A percentile compares a stretch with the other conserved stretches of the same genome.
These are phyloP conservation scores for Nephotettix cincticeps DNA, from an alignment of 1,140 invertebrate genomes.

Conservation along the genomic window DNA sequence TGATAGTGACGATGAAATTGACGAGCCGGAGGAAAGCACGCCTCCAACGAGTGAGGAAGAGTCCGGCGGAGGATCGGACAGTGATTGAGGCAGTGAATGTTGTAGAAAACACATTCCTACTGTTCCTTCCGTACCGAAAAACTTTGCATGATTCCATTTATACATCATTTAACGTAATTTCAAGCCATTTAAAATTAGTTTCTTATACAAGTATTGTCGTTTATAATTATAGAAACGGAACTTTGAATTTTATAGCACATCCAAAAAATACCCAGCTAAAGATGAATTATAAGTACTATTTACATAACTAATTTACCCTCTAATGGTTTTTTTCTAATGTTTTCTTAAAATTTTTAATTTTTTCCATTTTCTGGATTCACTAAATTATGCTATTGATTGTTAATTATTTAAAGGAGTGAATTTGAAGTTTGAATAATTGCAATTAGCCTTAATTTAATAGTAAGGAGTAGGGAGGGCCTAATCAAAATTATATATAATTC, in stretches of 20 bases:
- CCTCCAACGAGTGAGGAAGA: conserved; percentile 41
- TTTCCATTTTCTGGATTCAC: too few relatives aligned
- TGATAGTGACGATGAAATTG: conserved; percentile 48
- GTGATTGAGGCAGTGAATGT: conserved; percentile 25
- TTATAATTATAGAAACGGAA: too few relatives aligned
- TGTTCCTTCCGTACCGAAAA: background rate
- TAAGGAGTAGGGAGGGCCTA: background rate
- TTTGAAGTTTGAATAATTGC: background rate
- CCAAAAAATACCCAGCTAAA: too few relatives aligned
- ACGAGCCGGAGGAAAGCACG: conserved; percentile 44
- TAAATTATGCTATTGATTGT: background rate
- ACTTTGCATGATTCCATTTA: background rate
- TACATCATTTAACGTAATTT: background rate
- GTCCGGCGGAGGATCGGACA: conserved; percentile 49
- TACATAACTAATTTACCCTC: too few relatives aligned
- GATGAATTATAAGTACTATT: too few relatives aligned
- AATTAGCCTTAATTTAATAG: background rate
- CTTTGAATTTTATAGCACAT: too few relatives aligned
- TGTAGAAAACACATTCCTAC: background rate
- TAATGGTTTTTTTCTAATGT: too few relatives aligned
- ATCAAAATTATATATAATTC: background rate
- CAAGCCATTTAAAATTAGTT: background rate
- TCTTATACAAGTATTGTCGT: background rate
- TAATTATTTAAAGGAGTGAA: background rate
- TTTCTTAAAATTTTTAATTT: too few relatives aligned